These are phyloP conservation scores for Pentamera pediparva DNA, from an alignment of 53 echinoderm and acorn worm genomes.

Conservation along the genomic window DNA sequence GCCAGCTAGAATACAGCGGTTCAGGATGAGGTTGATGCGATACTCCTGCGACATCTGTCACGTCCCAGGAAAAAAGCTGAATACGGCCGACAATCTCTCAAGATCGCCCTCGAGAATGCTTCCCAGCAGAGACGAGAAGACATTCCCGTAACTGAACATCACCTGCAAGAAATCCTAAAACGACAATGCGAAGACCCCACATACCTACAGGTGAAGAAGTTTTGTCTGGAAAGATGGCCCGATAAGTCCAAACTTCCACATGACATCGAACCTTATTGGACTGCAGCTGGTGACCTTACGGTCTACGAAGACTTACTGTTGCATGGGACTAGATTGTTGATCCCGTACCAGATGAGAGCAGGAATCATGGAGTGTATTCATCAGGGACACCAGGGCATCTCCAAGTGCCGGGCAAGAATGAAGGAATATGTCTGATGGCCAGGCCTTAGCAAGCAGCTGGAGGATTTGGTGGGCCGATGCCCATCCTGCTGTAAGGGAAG, in stretches of 20 bases:
- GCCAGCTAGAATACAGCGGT: constrained; percentile 46
- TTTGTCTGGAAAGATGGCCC: constrained; percentile 42
- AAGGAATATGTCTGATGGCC: constrained; percentile 61
- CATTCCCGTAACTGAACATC: constrained; percentile 32
- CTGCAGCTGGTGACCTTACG: constrained; percentile 12
- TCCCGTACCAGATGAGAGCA: constrained; percentile 37
- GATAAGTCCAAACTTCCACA: not conserved
- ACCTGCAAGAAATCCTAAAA: constrained; percentile 28
- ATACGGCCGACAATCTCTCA: constrained; percentile 48
- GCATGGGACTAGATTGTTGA: constrained; percentile 36
- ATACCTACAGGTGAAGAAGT: constrained; percentile 22
- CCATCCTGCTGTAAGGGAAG: constrained; percentile 26
- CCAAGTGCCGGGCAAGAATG: constrained; percentile 51
- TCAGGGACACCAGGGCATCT: constrained; percentile 43
- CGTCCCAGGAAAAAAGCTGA: constrained; percentile 47
- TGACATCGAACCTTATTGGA: not conserved
- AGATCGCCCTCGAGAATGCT: constrained; percentile 14
- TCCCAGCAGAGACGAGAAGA: not conserved
- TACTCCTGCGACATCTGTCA: constrained; percentile 24
- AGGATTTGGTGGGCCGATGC: constrained; percentile 31
- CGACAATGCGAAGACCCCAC: constrained; percentile 35
- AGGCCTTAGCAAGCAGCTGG: constrained; percentile 30
- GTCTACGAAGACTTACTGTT: constrained; percentile 27
- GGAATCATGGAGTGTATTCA: constrained; percentile 39
- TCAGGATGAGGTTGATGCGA: constrained; percentile 45